phyloP scores from a whole-genome alignment of 2,113 vertebrate species.

The Charadrius vociferus region DNA sequence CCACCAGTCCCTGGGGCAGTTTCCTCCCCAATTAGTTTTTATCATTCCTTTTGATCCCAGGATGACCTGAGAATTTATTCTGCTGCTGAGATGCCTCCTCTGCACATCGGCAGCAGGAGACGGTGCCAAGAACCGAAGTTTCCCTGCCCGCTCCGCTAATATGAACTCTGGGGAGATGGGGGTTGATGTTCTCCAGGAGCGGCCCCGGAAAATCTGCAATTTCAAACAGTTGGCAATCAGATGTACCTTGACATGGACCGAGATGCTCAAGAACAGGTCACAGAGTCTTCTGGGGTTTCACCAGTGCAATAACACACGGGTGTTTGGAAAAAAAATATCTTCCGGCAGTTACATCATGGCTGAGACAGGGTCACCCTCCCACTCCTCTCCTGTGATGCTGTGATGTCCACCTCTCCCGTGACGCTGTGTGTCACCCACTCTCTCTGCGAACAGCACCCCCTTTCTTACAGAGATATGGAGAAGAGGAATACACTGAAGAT shows the following conservation, averaged over 20 bases:
- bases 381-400: not conserved
- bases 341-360: not conserved
- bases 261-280: not conserved
- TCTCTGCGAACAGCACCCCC: fast-evolving
- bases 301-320: fast-evolving
- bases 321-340: not conserved
- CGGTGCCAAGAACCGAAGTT: fast-evolving
- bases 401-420: not conserved
- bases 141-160: not conserved
- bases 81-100: not conserved
- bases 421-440: not conserved
- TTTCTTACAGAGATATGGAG: not conserved
- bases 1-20: not conserved
- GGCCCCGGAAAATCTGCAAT: not conserved
- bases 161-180: not conserved
- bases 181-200: not conserved
- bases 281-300: not conserved
- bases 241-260: fast-evolving
- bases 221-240: not conserved
- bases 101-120: not conserved
- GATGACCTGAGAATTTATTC: not conserved
- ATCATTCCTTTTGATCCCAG: not conserved
- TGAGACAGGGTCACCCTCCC: not conserved
- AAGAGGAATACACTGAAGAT: not conserved
- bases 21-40: not conserved